A percentile compares a stretch with the other conserved stretches of the same genome.
phyloP scores from a whole-genome alignment of 2,113 vertebrate genomes.

The Phalacrocorax aristotelis region DNA sequence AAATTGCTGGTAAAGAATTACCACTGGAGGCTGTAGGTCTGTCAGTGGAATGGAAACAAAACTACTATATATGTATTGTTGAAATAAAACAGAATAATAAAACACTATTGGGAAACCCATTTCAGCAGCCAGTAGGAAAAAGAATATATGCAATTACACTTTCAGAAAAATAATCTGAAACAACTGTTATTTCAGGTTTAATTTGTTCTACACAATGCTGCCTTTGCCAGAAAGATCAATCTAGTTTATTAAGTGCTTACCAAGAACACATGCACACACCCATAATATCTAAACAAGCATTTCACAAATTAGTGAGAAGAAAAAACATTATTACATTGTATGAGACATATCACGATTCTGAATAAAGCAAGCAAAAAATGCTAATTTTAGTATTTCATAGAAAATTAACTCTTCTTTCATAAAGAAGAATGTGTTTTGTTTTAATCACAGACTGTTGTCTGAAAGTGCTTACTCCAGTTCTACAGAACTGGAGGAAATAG shows the following conservation, averaged over 20 bases:
- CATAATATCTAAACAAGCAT: conserved; percentile 46
- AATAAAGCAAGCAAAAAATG: conserved; percentile 38
- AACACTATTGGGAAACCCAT: conserved; percentile 62
- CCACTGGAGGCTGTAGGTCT: conserved; percentile 31
- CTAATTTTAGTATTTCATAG: conserved; percentile 57
- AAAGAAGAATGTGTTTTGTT: conserved; percentile 54
- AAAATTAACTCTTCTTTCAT: conserved; percentile 65
- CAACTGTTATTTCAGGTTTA: conserved; percentile 60
- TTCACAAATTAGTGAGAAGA: conserved; percentile 51
- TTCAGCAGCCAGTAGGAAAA: conserved; percentile 54
- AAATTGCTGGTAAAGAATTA: conserved; percentile 53
- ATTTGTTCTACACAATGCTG: conserved; percentile 48
- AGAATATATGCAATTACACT: conserved; percentile 56
- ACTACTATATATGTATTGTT: conserved; percentile 31
- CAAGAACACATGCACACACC: conserved; percentile 40
- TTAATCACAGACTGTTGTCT: conserved; percentile 52
- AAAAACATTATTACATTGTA: conserved; percentile 40
- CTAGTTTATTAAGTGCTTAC: conserved; percentile 62
- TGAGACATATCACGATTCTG: background rate
- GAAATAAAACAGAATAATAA: conserved; percentile 67
- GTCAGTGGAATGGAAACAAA: conserved; percentile 57
- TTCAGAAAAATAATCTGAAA: conserved; percentile 66
- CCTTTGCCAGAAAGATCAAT: conserved; percentile 59
- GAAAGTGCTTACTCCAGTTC: conserved; percentile 19
- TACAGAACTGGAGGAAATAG: background rate